Evolutionary conservation across 1,140 invertebrate species (phyloP).

Genomic region (Camponotus floridanus): DNA sequence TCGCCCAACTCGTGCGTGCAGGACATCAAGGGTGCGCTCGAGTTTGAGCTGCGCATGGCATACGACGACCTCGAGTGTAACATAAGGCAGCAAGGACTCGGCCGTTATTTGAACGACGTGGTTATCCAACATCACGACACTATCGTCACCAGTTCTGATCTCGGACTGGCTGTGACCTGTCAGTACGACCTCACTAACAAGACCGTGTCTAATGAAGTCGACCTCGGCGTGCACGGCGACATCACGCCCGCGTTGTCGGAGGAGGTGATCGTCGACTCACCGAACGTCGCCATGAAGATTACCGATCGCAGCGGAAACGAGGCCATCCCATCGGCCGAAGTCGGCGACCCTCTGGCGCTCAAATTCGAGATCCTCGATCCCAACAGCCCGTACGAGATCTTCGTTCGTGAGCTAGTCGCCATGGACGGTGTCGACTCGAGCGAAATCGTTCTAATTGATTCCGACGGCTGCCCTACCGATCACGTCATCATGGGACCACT

Average conservation of each 20-base stretch:
- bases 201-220: constrained; percentile 96
- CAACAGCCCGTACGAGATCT: constrained; percentile 97
- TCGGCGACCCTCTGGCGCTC: constrained; percentile 95
- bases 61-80: constrained; percentile 97
- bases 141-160: constrained; percentile 97
- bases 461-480: constrained; percentile 96
- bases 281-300: constrained; percentile 97
- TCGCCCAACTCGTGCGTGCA: constrained; percentile 96
- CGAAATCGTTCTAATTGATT: constrained; percentile 96
- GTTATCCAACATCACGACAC: constrained; percentile 98
- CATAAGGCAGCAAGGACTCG: constrained; percentile 93
- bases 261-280: constrained; percentile 96
- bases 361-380: constrained; percentile 96
- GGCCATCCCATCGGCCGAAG: constrained; percentile 93
- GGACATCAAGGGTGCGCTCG: constrained; percentile 93
- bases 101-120: constrained; percentile 95
- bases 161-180: constrained; percentile 96
- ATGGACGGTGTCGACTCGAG: constrained; percentile 97
- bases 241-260: constrained; percentile 92
- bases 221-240: constrained; percentile 95
- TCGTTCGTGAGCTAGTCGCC: constrained; percentile 96
- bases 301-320: constrained; percentile 94
- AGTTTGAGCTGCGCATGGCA: constrained; percentile 96
- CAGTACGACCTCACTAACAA: constrained; percentile 97
- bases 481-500: constrained; percentile 97